A percentile compares a stretch with the other conserved stretches of the same genome.
Conservation (phyloP, 2,113 vertebrate species). For the Cettia cetti region DNA sequence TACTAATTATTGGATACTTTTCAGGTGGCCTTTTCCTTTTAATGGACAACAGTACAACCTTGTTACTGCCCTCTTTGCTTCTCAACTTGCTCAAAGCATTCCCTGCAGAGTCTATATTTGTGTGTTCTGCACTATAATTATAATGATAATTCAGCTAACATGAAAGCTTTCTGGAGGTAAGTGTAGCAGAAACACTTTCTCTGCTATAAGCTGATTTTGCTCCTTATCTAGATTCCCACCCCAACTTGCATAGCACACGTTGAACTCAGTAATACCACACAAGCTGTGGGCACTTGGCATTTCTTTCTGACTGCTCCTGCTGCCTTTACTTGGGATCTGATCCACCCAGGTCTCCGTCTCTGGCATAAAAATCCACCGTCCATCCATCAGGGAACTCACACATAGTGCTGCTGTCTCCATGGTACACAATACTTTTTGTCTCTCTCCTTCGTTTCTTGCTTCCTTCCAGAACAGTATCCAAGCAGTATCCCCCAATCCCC, state of each 20-base stretch:
- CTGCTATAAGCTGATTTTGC: not conserved
- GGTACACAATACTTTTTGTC: not conserved
- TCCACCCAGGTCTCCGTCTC: not conserved
- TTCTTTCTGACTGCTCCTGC: not conserved
- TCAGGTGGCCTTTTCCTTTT: not conserved
- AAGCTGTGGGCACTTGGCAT: not conserved
- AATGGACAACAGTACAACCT: rapidly evolving
- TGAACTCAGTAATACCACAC: not conserved
- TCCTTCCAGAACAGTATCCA: not conserved
- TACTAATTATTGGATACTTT: not conserved
- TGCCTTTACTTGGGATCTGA: not conserved
- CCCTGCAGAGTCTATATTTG: not conserved
- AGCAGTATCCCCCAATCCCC: not conserved
- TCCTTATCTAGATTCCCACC: not conserved
- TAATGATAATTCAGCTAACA: not conserved
- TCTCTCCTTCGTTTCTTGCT: not conserved
- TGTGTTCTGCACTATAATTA: not conserved
- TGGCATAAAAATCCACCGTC: not conserved
- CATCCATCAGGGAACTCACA: rapidly evolving
- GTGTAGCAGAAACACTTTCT: not conserved
- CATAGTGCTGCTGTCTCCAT: not conserved
- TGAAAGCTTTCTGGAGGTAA: not conserved
- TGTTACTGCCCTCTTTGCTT: not conserved
- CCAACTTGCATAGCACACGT: not conserved
- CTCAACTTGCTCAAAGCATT: not conserved